Base-by-base conservation (phyloP, 2,888 invertebrate species). In the Callinectes sapidus region DNA sequence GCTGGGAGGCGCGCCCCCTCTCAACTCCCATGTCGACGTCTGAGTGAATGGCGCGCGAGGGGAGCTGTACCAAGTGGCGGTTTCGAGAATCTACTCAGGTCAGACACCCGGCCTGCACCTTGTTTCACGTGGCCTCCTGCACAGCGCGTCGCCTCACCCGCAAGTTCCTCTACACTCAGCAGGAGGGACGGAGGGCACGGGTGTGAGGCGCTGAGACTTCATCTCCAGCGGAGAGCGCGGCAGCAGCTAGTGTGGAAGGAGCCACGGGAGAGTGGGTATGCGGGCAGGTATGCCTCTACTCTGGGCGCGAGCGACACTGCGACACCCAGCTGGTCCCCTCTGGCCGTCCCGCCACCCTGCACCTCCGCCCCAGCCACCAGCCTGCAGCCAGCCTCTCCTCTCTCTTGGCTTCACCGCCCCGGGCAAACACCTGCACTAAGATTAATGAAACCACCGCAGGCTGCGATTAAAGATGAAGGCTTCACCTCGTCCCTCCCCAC, bases 1-100 rank as follows among this genome's bases (percentile, higher is more conserved):
- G 48, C 42, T 88, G 90, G 71, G 92, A 92, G 23, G 92, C 87
- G 10, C 94, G 92, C 10, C 94, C 93, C n/a, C 94, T 91, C 89
- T 94, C 94, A 71, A 94, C 71, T 0, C 90, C 91, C 94, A 94
- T 94, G 42, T 16, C 90, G 77, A 42, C 77, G 86, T 48, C 23
- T 42, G 61, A 55, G 61, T n/a, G 35, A 55, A 61, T n/a, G 55
- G 61, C 28, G 88, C 88, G 32, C 32, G 88, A 55, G 32, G 55
- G 55, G 48, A 88, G 32, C n/a, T 55, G 1, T n/a, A n/a, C n/a
- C n/a, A 32, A 18, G 55, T 16, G 16, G 39, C 39, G 14, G 13
- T 32, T 77, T 42, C 32, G 23, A 35, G 90, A 42, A 10, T 32
- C 35, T 23, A 66, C 61, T 48, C 89, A 54, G 28, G 18, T 18